Conservation (phyloP, 2,888 invertebrate genomes). For the Caenorhabditis becei region DNA sequence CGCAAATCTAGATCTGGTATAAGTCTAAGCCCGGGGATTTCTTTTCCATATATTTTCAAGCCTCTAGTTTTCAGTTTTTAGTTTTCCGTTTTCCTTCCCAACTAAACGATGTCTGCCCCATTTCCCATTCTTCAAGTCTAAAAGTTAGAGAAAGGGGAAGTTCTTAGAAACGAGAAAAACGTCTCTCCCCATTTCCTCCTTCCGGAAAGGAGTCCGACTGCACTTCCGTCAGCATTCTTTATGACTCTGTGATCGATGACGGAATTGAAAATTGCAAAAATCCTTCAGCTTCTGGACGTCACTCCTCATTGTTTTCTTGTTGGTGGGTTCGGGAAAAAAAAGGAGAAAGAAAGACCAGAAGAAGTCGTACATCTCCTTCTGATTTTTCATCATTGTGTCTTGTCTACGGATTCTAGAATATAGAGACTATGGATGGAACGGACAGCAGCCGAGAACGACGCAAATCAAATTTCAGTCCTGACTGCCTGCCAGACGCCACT, state of each 20-base stretch:
- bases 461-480: constrained; percentile 3
- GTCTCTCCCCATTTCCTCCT: neutral
- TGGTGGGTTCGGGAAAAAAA: neutral
- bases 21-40: too few relatives aligned
- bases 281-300: constrained; percentile 12
- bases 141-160: constrained; percentile 3
- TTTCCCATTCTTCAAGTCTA: neutral
- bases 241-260: constrained; percentile 41
- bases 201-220: constrained; percentile 17
- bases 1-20: too few relatives aligned
- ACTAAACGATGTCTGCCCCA: neutral
- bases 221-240: constrained; percentile 44
- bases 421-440: neutral
- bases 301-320: constrained; percentile 15
- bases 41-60: too few relatives aligned
- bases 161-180: constrained; percentile 10
- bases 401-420: neutral
- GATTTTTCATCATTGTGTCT: constrained; percentile 7
- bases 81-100: too few relatives aligned
- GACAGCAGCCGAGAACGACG: neutral
- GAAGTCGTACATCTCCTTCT: constrained; percentile 1
- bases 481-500: neutral
- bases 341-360: neutral
- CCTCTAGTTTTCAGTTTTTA: too few relatives aligned
- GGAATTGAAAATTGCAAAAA: constrained; percentile 33